phyloP scores from a whole-genome alignment of 2,888 invertebrate genomes.

The Pelosia muscerda region DNA sequence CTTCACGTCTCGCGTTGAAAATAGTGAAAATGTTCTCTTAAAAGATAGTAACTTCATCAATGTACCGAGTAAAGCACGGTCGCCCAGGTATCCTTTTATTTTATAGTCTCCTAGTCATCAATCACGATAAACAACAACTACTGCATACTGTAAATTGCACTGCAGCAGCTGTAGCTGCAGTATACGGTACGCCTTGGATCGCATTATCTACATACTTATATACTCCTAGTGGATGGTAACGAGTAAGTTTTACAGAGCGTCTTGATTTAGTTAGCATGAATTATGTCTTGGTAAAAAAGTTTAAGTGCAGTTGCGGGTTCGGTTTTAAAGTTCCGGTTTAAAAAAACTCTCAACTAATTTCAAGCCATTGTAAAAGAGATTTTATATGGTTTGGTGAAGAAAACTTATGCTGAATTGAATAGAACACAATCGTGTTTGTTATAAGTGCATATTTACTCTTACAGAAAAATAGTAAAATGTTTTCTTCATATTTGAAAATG shows the following conservation, averaged over 20 bases:
- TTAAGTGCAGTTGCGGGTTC: slow-evolving; percentile 30
- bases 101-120: slow-evolving; percentile 24
- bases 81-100: slow-evolving; percentile 6
- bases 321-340: slow-evolving; percentile 32
- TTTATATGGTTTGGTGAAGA: background rate
- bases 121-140: slow-evolving; percentile 25
- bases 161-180: slow-evolving; percentile 31
- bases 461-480: too few relatives aligned
- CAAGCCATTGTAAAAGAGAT: background rate
- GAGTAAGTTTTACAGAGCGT: slow-evolving; percentile 49
- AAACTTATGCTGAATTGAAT: too few relatives aligned
- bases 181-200: slow-evolving; percentile 37
- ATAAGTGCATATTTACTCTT: too few relatives aligned
- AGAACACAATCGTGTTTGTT: too few relatives aligned
- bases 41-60: background rate
- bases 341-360: background rate
- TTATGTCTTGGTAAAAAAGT: slow-evolving; percentile 46
- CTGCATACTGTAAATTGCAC: slow-evolving; percentile 10
- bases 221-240: slow-evolving; percentile 26
- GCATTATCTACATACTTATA: slow-evolving; percentile 38
- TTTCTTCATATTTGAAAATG: too few relatives aligned
- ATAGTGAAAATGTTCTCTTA: background rate
- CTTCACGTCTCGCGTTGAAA: background rate
- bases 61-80: background rate
- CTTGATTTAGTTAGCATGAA: slow-evolving; percentile 51